These are phyloP conservation scores for Diachasmimorpha longicaudata DNA, from an alignment of 1,140 invertebrate genomes.

Conservation along the genomic window DNA sequence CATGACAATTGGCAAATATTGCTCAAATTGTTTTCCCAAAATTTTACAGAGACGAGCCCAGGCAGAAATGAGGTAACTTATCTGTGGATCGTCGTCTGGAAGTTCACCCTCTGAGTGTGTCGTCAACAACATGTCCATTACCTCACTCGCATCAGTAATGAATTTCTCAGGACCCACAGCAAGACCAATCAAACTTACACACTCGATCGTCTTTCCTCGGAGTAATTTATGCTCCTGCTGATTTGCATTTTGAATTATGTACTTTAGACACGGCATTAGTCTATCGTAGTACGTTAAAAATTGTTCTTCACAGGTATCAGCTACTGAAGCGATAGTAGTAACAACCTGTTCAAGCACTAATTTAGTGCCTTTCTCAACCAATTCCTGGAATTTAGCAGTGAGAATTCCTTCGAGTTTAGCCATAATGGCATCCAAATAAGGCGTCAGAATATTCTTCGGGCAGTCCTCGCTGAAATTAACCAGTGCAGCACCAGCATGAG, in stretches of 20 bases:
- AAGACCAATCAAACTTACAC: conserved; percentile 96
- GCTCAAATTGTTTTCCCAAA: conserved; percentile 87
- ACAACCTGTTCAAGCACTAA: conserved; percentile 96
- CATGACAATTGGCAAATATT: conserved; percentile 98
- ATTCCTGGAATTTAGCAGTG: conserved; percentile 91
- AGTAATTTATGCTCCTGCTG: conserved; percentile 86
- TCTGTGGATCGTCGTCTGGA: conserved; percentile 95
- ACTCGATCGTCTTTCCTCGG: conserved; percentile 96
- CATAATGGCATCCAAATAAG: conserved; percentile 92
- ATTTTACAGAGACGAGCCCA: conserved; percentile 98
- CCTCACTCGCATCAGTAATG: conserved; percentile 89
- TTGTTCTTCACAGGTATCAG: conserved; percentile 97
- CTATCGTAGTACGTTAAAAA: conserved; percentile 86
- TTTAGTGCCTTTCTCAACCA: conserved; percentile 93
- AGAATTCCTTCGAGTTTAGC: conserved; percentile 89
- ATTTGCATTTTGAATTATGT: conserved; percentile 94
- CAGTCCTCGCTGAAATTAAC: conserved; percentile 99
- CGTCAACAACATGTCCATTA: conserved; percentile 95
- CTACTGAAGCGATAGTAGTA: conserved; percentile 97
- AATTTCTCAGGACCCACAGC: conserved; percentile 98
- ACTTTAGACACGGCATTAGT: conserved; percentile 96
- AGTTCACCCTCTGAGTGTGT: conserved; percentile 85
- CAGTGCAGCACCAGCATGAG: conserved; percentile 90
- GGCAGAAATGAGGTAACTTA: conserved; percentile 97
- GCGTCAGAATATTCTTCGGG: conserved; percentile 90